phyloP scores from a whole-genome alignment of 1,140 invertebrate species.

The Galendromus occidentalis region DNA sequence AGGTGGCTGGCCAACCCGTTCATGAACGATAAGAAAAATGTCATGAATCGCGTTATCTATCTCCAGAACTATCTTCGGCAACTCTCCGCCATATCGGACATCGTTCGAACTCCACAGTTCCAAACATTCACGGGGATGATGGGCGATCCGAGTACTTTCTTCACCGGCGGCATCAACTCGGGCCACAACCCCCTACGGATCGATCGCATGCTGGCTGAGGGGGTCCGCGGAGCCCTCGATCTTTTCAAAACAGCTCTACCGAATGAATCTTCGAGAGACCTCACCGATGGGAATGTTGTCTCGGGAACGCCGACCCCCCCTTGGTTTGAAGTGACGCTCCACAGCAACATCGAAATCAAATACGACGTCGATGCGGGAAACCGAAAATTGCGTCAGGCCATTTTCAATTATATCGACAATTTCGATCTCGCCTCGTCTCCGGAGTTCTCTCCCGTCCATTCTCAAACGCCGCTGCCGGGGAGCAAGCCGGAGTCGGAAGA shows the following conservation, averaged over 20 bases:
- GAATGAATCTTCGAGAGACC: neutral
- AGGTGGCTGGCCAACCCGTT: slow-evolving; percentile 1
- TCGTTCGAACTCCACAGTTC: neutral
- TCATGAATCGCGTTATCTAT: neutral
- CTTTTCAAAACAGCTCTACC: slow-evolving; percentile 4
- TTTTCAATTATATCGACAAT: slow-evolving; percentile 3
- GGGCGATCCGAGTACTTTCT: neutral
- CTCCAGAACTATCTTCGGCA: slow-evolving; percentile 1
- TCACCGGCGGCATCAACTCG: neutral
- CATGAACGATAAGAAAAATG: neutral
- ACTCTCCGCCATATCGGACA: neutral
- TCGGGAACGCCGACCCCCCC: neutral
- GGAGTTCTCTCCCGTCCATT: slow-evolving; percentile 5
- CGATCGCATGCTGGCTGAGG: neutral
- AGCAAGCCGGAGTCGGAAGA: neutral
- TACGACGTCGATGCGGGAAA: neutral
- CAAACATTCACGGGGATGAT: neutral
- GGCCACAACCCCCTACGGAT: neutral
- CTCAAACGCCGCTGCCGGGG: neutral
- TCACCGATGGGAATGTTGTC: neutral
- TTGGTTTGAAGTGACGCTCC: neutral
- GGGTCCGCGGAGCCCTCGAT: slow-evolving; percentile 1
- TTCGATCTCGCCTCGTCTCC: slow-evolving; percentile 6
- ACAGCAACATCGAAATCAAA: neutral
- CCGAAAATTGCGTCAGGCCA: neutral